Evolutionary conservation across 2,888 invertebrate genomes (phyloP).

Genomic region (Caenorhabditis becei): DNA sequence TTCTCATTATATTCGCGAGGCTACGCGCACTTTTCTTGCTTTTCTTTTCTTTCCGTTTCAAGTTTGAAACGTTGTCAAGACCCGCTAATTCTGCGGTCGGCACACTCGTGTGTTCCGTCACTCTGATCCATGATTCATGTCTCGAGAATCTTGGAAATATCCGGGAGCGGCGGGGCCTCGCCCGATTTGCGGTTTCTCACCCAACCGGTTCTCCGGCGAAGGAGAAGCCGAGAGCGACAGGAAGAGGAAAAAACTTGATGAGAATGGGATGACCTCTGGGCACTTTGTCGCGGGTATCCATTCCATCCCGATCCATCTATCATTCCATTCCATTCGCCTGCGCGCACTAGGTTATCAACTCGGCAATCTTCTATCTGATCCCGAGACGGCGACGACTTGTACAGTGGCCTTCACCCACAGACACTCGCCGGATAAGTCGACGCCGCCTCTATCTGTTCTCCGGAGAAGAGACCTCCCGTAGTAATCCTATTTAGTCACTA

Average conservation of each 20-base stretch:
- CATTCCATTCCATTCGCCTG: constrained; percentile 22
- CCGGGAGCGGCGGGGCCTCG: constrained; percentile 35
- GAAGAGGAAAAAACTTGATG: constrained; percentile 55
- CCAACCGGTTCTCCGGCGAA: constrained; percentile 37
- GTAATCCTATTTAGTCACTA: constrained; percentile 45
- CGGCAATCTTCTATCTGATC: constrained; percentile 39
- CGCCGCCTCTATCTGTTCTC: constrained; percentile 31
- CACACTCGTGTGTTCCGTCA: constrained; percentile 9
- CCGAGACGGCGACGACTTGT: constrained; percentile 17
- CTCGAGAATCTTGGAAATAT: constrained; percentile 43
- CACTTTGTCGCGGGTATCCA: constrained; percentile 45
- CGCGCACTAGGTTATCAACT: constrained; percentile 50
- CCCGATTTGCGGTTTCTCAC: constrained; percentile 36
- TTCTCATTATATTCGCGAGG: background rate
- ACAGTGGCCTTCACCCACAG: constrained; percentile 56
- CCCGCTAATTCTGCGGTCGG: constrained; percentile 32
- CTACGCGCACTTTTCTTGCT: too few relatives aligned
- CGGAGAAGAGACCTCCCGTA: constrained; percentile 24
- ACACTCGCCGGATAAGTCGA: constrained; percentile 26
- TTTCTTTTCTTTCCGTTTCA: constrained; percentile 55
- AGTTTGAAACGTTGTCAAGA: constrained; percentile 34
- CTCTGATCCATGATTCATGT: constrained; percentile 42
- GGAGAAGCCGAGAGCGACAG: constrained; percentile 25
- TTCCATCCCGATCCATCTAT: constrained; percentile 27
- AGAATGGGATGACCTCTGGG: constrained; percentile 56